Percentiles rank a stretch among this genome's conserved stretches.
Evolutionary conservation across 2,797 vertebrate genomes (phyloP).

Genomic region (Gadopsis marmoratus): DNA sequence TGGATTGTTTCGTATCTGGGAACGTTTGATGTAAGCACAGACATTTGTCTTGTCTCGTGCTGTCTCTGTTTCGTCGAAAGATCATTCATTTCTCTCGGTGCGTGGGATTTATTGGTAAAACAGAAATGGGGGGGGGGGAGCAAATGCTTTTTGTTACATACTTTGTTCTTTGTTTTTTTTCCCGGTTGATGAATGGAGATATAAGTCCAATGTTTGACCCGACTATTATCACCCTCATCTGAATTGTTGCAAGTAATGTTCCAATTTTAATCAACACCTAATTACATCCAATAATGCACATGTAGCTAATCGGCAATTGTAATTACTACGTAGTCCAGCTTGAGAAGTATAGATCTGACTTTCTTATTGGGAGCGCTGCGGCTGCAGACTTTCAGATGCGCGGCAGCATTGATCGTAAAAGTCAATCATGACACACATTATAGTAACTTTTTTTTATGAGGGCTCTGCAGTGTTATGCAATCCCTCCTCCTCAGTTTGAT

Average conservation of each 20-base stretch:
- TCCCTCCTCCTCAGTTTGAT: conserved; percentile 68
- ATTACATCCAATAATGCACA: conserved; percentile 80
- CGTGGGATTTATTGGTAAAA: conserved; percentile 72
- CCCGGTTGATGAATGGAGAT: conserved; percentile 46
- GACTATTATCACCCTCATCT: conserved; percentile 61
- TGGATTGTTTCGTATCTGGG: conserved; percentile 80
- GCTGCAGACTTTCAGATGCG: conserved; percentile 54
- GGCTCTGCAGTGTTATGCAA: conserved; percentile 62
- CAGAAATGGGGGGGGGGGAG: conserved; percentile 29
- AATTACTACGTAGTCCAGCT: conserved; percentile 70
- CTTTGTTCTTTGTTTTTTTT: neutral
- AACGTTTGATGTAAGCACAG: conserved; percentile 78
- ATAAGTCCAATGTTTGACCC: conserved; percentile 39
- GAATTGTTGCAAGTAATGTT: conserved; percentile 64
- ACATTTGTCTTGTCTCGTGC: conserved; percentile 82
- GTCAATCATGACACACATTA: conserved; percentile 80
- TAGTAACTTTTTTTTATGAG: conserved; percentile 80
- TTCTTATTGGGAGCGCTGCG: conserved; percentile 51
- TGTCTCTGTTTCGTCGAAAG: conserved; percentile 70
- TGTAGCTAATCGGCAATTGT: conserved; percentile 76
- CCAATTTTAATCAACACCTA: conserved; percentile 79
- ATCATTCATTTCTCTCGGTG: conserved; percentile 77
- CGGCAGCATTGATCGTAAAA: conserved; percentile 79
- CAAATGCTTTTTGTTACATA: conserved; percentile 30
- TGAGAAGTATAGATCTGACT: conserved; percentile 71